phyloP scores from a whole-genome alignment of 2,797 vertebrate genomes.

The Syncerus caffer region DNA sequence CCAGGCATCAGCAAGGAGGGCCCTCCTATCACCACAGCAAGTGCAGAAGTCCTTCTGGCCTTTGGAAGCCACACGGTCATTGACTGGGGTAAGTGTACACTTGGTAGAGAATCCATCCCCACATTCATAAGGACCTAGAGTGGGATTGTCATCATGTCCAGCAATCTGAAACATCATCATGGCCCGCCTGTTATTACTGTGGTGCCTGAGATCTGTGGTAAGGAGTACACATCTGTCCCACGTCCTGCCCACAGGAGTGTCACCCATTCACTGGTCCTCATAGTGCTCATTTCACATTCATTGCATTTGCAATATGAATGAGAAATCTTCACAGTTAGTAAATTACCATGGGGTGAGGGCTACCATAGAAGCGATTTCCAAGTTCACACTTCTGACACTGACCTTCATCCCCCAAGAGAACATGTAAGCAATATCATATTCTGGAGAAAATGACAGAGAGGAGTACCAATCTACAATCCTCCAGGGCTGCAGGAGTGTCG shows the following conservation, averaged over 20 bases:
- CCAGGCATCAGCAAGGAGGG: neutral
- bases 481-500: too few species aligned
- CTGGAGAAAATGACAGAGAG: neutral
- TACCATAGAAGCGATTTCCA: neutral
- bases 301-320: neutral
- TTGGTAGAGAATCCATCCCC: too few species aligned
- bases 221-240: neutral
- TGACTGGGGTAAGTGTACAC: too few species aligned
- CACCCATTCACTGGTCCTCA: accelerated
- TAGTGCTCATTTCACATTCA: neutral
- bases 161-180: too few species aligned
- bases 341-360: neutral
- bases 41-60: neutral
- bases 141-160: too few species aligned
- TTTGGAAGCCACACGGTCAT: too few species aligned
- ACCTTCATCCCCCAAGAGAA: neutral
- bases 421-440: accelerated
- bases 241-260: too few species aligned
- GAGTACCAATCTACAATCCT: neutral
- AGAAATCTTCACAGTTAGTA: neutral
- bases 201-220: too few species aligned
- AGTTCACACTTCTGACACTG: neutral
- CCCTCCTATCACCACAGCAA: neutral
- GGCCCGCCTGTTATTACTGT: too few species aligned
- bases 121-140: too few species aligned